A percentile compares a stretch with the other conserved stretches of the same genome.
These are phyloP conservation scores for Hapalemur alaotrensis DNA, from an alignment of 2,797 vertebrate species.

Conservation along the genomic window DNA sequence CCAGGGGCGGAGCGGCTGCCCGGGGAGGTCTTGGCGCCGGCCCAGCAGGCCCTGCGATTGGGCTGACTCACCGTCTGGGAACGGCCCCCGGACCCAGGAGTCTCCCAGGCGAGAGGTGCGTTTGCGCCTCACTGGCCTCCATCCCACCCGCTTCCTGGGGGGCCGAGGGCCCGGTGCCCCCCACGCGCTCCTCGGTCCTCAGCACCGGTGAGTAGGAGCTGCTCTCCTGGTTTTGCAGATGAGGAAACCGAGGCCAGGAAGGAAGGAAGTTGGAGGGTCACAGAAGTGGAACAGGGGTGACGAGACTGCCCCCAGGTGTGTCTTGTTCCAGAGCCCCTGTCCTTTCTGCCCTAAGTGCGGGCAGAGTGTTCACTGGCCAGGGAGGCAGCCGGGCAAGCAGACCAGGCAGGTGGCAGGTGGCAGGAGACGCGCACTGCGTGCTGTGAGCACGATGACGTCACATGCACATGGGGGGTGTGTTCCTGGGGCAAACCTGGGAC, in stretches of 20 bases:
- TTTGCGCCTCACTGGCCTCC: neutral
- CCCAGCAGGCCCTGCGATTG: neutral
- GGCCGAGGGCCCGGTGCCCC: neutral
- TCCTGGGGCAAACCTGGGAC: neutral
- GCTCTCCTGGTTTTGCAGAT: neutral
- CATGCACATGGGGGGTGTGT: no score
- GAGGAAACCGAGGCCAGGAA: neutral
- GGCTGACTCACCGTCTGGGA: neutral
- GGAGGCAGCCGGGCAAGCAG: neutral
- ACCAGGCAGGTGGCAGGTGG: neutral
- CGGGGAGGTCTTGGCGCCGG: neutral
- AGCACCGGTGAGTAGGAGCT: neutral
- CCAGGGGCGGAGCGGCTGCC: neutral
- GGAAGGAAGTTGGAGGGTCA: neutral
- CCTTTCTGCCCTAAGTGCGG: neutral
- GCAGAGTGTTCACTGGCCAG: fast-evolving
- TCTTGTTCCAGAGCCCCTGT: fast-evolving
- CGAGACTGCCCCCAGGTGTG: neutral
- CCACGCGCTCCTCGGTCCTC: neutral
- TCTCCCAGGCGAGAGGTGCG: neutral
- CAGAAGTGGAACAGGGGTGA: neutral
- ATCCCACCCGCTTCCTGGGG: neutral
- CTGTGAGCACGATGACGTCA: neutral
- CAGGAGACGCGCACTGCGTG: fast-evolving
- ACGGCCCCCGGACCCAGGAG: neutral